Evolutionary conservation across 2,888 invertebrate genomes (phyloP).

Genomic region (Chalcosyrphus nemorum): DNA sequence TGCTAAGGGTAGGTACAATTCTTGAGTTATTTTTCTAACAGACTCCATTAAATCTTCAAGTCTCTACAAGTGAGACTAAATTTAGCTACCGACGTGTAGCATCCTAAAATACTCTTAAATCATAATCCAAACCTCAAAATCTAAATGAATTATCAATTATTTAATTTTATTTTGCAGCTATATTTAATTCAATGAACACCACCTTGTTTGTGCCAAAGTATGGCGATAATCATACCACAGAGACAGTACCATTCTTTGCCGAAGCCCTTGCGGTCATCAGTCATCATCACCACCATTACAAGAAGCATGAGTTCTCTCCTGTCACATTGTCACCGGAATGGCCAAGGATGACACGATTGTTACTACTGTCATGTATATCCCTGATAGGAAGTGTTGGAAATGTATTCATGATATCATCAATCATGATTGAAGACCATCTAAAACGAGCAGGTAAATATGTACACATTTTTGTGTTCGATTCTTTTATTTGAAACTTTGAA

Average conservation of each 20-base stretch:
- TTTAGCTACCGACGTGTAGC: no score
- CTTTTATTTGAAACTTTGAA: conserved; percentile 4
- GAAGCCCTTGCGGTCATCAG: conserved; percentile 71
- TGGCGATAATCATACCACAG: conserved; percentile 63
- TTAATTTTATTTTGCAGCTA: background rate
- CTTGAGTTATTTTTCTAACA: no score
- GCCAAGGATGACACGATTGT: conserved; percentile 86
- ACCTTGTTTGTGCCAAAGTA: conserved; percentile 71
- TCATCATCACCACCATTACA: conserved; percentile 66
- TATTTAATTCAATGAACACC: conserved; percentile 62
- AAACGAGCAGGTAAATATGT: conserved; percentile 84
- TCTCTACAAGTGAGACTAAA: no score
- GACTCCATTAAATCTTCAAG: no score
- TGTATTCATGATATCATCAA: conserved; percentile 89
- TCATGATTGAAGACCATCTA: conserved; percentile 88
- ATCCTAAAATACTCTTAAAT: no score
- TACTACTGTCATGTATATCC: conserved; percentile 86
- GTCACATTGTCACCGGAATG: conserved; percentile 87
- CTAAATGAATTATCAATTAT: no score
- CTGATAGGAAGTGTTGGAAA: conserved; percentile 88
- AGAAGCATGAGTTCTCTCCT: conserved; percentile 83
- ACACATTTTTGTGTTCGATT: background rate
- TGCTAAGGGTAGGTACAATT: no score
- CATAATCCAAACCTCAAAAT: no score
- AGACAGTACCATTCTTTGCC: conserved; percentile 58